Percentiles rank a stretch among this genome's conserved stretches.
phyloP scores from a whole-genome alignment of 2,113 vertebrate genomes.

The Cromileptes altivelis region DNA sequence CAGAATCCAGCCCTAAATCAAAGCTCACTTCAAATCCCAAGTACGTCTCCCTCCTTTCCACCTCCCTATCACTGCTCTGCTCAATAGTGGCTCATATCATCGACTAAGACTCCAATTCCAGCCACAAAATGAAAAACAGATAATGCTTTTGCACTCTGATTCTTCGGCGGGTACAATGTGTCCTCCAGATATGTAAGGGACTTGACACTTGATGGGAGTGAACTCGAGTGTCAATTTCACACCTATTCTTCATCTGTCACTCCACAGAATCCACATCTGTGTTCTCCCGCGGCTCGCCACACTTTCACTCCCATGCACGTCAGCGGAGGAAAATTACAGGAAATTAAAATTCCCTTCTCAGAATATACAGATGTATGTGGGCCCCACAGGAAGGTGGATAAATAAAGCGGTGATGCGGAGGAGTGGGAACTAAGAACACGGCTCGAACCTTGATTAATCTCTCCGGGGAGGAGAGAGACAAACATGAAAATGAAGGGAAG shows the following conservation, averaged over 20 bases:
- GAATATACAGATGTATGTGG: conserved; percentile 31
- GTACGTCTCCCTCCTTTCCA: background rate
- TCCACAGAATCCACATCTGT: conserved; percentile 39
- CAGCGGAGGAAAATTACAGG: conserved; percentile 57
- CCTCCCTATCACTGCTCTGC: background rate
- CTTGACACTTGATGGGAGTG: conserved; percentile 27
- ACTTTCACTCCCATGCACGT: conserved; percentile 4
- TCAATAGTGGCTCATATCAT: conserved; percentile 11
- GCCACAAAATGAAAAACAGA: conserved; percentile 47
- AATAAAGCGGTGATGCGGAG: conserved; percentile 38
- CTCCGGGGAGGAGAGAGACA: conserved; percentile 30
- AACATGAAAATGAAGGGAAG: conserved; percentile 12
- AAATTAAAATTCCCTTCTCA: conserved; percentile 64
- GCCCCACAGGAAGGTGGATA: conserved; percentile 52
- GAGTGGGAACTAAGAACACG: conserved; percentile 33
- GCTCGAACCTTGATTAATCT: conserved; percentile 46
- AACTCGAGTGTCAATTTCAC: conserved; percentile 32
- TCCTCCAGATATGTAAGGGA: conserved; percentile 27
- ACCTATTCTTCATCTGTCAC: conserved; percentile 39
- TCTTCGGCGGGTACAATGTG: conserved; percentile 25
- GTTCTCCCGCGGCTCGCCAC: conserved; percentile 24
- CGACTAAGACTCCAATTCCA: conserved; percentile 22
- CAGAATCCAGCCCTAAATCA: conserved; percentile 21
- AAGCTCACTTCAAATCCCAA: conserved; percentile 4
- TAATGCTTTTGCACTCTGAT: conserved; percentile 37